Percentiles rank a stretch among this genome's conserved stretches.
Conservation (phyloP, 2,113 vertebrate species). For the Strix aluco region DNA sequence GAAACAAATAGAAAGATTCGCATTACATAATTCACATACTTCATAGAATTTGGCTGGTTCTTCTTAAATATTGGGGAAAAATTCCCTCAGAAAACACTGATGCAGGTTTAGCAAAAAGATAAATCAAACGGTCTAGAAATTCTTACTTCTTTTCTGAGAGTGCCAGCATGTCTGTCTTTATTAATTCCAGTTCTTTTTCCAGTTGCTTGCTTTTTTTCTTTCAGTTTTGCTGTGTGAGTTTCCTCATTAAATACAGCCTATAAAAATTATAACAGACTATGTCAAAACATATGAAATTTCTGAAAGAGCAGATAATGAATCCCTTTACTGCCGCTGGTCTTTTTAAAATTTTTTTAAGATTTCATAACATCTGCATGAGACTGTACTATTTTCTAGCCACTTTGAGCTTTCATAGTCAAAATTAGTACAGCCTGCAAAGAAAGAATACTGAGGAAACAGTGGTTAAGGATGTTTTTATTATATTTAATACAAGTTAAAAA, state of each 20-base stretch:
- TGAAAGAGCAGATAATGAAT: not conserved
- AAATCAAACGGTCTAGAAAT: not conserved
- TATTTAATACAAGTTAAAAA: not conserved
- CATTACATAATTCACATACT: not conserved
- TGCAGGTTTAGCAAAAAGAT: not conserved
- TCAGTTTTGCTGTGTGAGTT: conserved; percentile 11
- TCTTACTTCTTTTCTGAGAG: conserved; percentile 33
- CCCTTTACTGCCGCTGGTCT: not conserved
- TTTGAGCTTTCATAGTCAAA: not conserved
- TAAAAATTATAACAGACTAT: conserved; percentile 23
- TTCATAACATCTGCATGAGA: not conserved
- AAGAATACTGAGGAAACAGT: not conserved
- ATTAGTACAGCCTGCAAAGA: not conserved
- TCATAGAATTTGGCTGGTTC: not conserved
- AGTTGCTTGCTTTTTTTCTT: not conserved
- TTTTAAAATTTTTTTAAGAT: not conserved
- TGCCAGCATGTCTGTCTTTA: not conserved
- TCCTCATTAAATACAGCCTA: conserved; percentile 50
- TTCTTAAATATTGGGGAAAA: not conserved
- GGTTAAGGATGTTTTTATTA: not conserved
- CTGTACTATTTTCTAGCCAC: not conserved
- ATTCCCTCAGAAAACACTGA: not conserved
- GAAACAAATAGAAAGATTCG: not conserved
- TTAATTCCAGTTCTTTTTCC: not conserved
- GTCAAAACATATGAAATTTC: not conserved